Percentiles rank a stretch among this genome's conserved stretches.
phyloP scores from a whole-genome alignment of 2,888 invertebrate species.

The Ashinkailepas kermadecensis region DNA sequence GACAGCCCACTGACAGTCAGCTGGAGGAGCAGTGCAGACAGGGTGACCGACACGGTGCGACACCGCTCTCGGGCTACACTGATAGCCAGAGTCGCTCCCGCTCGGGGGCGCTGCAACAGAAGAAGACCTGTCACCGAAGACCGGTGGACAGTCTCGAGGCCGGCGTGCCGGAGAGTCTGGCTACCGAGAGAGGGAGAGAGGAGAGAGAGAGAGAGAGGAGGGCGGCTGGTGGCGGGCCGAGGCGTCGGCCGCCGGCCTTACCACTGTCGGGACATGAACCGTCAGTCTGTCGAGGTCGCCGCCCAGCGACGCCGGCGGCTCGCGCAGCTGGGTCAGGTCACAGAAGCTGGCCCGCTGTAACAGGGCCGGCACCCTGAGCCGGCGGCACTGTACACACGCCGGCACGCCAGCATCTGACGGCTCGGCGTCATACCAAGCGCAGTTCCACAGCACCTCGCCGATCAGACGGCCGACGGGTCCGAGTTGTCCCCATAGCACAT shows the following conservation, averaged over 20 bases:
- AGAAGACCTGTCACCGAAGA: background rate
- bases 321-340: constrained; percentile 6
- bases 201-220: too few species aligned
- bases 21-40: too few species aligned
- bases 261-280: background rate
- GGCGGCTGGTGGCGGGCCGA: background rate
- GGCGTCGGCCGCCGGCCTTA: background rate
- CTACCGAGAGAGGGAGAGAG: background rate
- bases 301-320: background rate
- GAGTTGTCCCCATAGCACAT: too few species aligned
- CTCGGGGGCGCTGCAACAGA: background rate
- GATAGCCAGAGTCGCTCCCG: background rate
- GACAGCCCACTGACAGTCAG: too few species aligned
- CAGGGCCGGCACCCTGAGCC: background rate
- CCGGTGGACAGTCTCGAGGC: background rate
- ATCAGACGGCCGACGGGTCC: too few species aligned
- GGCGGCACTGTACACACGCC: background rate
- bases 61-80: too few species aligned
- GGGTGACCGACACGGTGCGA: too few species aligned
- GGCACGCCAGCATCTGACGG: too few species aligned
- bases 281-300: background rate
- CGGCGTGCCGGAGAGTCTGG: background rate
- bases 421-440: too few species aligned
- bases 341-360: constrained; percentile 16
- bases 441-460: too few species aligned